phyloP scores from a whole-genome alignment of 2,888 invertebrate species.

The Cheilosia impressa region DNA sequence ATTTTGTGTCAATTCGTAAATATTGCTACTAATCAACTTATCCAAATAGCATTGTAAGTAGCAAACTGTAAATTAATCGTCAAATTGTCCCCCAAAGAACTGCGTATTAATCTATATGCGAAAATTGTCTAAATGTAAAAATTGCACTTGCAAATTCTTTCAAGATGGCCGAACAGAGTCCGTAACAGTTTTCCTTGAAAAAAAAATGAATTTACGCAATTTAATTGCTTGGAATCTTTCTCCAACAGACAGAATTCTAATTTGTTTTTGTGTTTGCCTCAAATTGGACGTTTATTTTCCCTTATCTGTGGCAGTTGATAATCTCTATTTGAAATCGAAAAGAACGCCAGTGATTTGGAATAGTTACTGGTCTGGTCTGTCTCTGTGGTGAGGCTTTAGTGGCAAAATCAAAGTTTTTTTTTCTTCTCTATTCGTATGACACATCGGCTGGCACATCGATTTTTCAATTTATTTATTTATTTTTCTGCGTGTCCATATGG shows the following conservation, averaged over 20 bases:
- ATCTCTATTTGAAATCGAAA: neutral
- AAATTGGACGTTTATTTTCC: slow-evolving; percentile 30
- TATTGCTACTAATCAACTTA: slow-evolving; percentile 62
- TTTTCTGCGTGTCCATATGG: slow-evolving; percentile 54
- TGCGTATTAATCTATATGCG: neutral
- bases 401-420: slow-evolving; percentile 48
- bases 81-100: slow-evolving; percentile 14
- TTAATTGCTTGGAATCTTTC: slow-evolving; percentile 35
- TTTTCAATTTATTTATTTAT: slow-evolving; percentile 61
- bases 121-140: slow-evolving; percentile 55
- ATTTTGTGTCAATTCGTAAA: slow-evolving; percentile 64
- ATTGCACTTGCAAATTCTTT: slow-evolving; percentile 77
- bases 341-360: slow-evolving; percentile 21
- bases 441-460: slow-evolving; percentile 69
- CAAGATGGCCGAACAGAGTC: slow-evolving; percentile 82
- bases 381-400: slow-evolving; percentile 35
- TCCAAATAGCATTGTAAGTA: slow-evolving; percentile 65
- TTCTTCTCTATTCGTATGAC: slow-evolving; percentile 49
- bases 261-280: slow-evolving; percentile 44
- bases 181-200: slow-evolving; percentile 80
- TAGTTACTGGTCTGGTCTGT: neutral
- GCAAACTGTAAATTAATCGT: slow-evolving; percentile 15
- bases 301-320: slow-evolving; percentile 39
- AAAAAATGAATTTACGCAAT: slow-evolving; percentile 58
- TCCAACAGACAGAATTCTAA: slow-evolving; percentile 9